Conservation (phyloP, 2,113 vertebrate species). For the Synodontis membranacea region DNA sequence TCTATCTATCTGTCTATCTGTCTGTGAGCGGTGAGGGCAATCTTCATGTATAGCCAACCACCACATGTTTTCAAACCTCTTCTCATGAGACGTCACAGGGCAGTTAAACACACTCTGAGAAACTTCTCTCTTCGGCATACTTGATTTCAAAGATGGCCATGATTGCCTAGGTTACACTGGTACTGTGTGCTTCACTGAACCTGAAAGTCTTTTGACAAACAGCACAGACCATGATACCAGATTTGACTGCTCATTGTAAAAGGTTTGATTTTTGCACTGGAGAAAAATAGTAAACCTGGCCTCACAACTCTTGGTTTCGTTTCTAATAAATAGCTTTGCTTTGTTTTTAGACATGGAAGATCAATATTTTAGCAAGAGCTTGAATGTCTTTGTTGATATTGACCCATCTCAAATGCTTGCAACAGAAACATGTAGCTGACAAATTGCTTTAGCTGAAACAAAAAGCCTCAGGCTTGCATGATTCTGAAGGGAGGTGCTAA, state of each 20-base stretch:
- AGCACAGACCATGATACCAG: not conserved
- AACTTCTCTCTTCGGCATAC: not conserved
- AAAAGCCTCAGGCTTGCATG: not conserved
- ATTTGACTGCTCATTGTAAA: not conserved
- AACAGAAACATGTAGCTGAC: not conserved
- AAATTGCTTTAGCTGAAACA: not conserved
- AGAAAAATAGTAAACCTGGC: not conserved
- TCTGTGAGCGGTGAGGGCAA: too few species aligned
- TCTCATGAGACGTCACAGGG: not conserved
- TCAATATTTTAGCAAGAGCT: conserved; percentile 9
- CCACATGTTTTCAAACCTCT: not conserved
- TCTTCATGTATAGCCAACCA: not conserved
- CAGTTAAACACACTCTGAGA: not conserved
- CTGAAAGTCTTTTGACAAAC: not conserved
- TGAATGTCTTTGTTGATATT: not conserved
- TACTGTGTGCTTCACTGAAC: not conserved
- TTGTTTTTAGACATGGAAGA: not conserved
- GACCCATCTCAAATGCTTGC: not conserved
- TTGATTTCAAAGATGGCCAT: not conserved
- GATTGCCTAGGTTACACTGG: not conserved
- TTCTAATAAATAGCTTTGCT: not conserved
- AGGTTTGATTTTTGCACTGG: not conserved
- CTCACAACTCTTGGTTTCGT: not conserved
- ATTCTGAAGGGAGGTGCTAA: not conserved
- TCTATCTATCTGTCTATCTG: too few species aligned